Evolutionary conservation across 2,113 vertebrate genomes (phyloP), one percentile per base, ranked within the genome.

Genomic region (Pedetes capensis): DNA sequence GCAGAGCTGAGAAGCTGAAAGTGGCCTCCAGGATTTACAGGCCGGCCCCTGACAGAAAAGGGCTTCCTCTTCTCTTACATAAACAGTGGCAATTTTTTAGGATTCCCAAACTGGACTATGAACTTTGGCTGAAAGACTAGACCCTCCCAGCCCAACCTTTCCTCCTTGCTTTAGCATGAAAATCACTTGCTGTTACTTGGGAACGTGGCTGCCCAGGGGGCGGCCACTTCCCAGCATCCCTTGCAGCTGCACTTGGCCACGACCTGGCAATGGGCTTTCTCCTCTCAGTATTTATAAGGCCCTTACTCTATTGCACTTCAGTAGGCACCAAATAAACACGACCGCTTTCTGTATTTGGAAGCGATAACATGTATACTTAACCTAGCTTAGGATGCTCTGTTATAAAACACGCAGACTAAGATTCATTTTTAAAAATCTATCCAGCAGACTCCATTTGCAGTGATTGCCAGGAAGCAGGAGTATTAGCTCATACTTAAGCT

Each of bases 381-480:
- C 34, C 7, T 42, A n/a, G n/a, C 12, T 17, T 37, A 29, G 34
- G 20, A 18, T 29, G 6, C 34, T 63, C 12, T 4, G 2, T 4
- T 68, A 20, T 17, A 47, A 51, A 79, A 63, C 37, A 18, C 27
- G 6, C 2, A 25, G 2, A 5, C 11, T 27, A 13, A 42, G 78
- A 42, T 4, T 23, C 0, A 61, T 25, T 59, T 64, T 25, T 25
- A 59, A 59, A 68, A 66, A 18, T 57, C 47, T 44, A 44, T 6
- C 22, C 25, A 34, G n/a, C 1, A 25, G 27, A 13, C n/a, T 10
- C 6, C 3, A 1, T 0, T 1, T 8, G 5, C 3, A n/a, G 44
- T 27, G 16, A 16, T 2, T 34, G 12, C n/a, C 14, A 27, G 37
- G 37, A 10, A 1, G 22, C 2, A 16, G 27, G 17, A 23, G 44